Evolutionary conservation across 1,140 invertebrate species (phyloP), one percentile per base, ranked within the genome.

Genomic region (Tetramorium simillimum): DNA sequence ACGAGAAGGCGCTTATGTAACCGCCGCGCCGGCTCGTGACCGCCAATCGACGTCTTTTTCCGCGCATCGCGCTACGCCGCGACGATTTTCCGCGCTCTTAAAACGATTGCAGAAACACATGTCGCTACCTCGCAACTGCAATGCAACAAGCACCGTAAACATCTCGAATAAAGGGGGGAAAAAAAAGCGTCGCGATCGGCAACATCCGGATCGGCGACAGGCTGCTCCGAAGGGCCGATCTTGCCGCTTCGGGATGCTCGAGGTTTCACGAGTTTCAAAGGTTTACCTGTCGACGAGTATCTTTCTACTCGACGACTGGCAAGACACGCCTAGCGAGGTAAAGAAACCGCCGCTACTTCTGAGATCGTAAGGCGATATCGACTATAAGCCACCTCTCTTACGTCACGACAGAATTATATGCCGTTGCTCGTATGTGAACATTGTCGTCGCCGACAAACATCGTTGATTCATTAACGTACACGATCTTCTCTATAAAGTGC

Each of bases 1-100:
- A 58, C 16, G 40, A 67, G 33, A 75, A 75, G 53, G 81, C 28
- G 67, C 67, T 72, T 77, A 60, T 70, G 56, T 67, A 85, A 77
- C 62, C 12, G 12, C 21, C 16, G 14, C 12, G 12, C 21, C 16
- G 14, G 16, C 63, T 81, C 77, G 77, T 53, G 77, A 56, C 51
- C 14, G n/a, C 24, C 53, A 86, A 73, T 84, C 80, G 40, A 60
- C 67, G 69, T n/a, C 80, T 84, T 60, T 60, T 84, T 75, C 24
- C 80, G 53, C 80, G 24, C 80, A 53, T 72, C 67, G 65, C 37
- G 18, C 65, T 43, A 18, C 12, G 10, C 12, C 24, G 53, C 37
- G 40, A 4, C 51, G 24, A 58, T 75, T 75, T 82, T 84, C 28
- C 69, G 10, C 53, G 67, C n/a, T 62, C 24, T 60, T 33, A 43